Percentiles rank a stretch among this genome's conserved stretches.
These are phyloP conservation scores for Isurus oxyrinchus DNA, from an alignment of 2,113 vertebrate species.

Conservation along the genomic window DNA sequence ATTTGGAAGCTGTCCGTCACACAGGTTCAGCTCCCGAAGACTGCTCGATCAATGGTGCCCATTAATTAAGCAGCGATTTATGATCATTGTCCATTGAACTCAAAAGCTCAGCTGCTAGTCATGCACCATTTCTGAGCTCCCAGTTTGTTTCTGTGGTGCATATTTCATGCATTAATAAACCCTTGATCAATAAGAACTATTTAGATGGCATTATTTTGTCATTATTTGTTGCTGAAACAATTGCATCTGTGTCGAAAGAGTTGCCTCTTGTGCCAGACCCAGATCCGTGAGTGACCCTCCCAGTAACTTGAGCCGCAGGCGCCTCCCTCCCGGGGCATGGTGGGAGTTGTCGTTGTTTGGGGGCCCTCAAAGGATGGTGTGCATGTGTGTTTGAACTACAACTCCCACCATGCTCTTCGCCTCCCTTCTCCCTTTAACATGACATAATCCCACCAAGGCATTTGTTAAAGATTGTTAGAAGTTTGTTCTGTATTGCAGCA, in stretches of 20 bases:
- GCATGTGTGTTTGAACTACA: neutral
- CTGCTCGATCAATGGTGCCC: neutral
- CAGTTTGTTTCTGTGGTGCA: neutral
- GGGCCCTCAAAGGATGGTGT: too few species aligned
- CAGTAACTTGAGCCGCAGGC: neutral
- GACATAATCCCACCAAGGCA: neutral
- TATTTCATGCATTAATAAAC: neutral
- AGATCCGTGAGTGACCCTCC: neutral
- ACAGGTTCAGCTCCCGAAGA: constrained; percentile 40
- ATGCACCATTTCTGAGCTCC: neutral
- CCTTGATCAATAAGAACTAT: neutral
- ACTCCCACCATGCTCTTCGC: neutral
- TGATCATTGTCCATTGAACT: neutral
- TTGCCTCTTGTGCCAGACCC: neutral
- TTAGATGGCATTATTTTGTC: neutral
- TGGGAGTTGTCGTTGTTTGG: neutral
- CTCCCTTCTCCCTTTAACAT: neutral
- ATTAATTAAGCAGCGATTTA: neutral
- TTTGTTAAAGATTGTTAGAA: neutral
- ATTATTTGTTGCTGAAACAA: neutral
- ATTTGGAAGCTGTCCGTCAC: constrained; percentile 39
- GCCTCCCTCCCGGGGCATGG: neutral
- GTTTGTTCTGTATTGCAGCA: neutral
- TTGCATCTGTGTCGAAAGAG: neutral
- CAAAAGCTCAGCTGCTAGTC: neutral